Percentiles rank a stretch among this genome's conserved stretches.
phyloP scores from a whole-genome alignment of 2,113 vertebrate species.

The Rana temporaria region DNA sequence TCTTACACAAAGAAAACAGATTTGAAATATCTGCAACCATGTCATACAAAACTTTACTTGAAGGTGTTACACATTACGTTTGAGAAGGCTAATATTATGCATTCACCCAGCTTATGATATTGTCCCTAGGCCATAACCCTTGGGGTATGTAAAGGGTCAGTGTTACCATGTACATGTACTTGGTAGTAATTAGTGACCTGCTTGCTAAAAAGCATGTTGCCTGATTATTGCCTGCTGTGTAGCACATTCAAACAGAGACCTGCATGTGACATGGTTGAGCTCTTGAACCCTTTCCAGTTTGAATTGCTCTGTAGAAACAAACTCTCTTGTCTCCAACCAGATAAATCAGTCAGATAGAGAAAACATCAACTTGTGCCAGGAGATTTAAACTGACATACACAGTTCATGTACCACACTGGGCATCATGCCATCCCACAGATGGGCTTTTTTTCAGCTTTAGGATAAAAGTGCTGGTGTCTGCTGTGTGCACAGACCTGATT shows the following conservation, averaged over 20 bases:
- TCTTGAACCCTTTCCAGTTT: slow-evolving; percentile 51
- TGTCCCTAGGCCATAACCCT: not conserved
- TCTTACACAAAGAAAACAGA: too few species aligned
- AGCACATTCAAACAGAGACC: not conserved
- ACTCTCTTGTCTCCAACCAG: slow-evolving; percentile 52
- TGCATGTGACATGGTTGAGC: slow-evolving; percentile 39
- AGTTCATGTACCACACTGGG: slow-evolving; percentile 61
- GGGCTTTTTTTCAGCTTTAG: slow-evolving; percentile 57
- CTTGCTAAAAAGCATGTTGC: not conserved
- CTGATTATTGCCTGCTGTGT: not conserved
- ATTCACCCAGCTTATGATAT: too few species aligned
- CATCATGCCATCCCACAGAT: slow-evolving; percentile 60
- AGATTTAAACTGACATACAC: slow-evolving; percentile 61
- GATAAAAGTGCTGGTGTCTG: slow-evolving; percentile 61
- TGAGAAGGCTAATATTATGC: too few species aligned
- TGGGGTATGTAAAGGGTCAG: not conserved
- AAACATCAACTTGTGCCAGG: slow-evolving; percentile 62
- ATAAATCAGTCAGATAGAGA: slow-evolving; percentile 59
- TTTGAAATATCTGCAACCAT: too few species aligned
- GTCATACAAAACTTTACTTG: too few species aligned
- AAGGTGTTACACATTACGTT: too few species aligned
- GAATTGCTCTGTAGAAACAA: slow-evolving; percentile 63
- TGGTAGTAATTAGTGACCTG: not conserved
- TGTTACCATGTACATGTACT: not conserved
- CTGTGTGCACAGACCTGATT: slow-evolving; percentile 56